Evolutionary conservation across 2,888 invertebrate species (phyloP).

Genomic region (Polyommatus icarus): DNA sequence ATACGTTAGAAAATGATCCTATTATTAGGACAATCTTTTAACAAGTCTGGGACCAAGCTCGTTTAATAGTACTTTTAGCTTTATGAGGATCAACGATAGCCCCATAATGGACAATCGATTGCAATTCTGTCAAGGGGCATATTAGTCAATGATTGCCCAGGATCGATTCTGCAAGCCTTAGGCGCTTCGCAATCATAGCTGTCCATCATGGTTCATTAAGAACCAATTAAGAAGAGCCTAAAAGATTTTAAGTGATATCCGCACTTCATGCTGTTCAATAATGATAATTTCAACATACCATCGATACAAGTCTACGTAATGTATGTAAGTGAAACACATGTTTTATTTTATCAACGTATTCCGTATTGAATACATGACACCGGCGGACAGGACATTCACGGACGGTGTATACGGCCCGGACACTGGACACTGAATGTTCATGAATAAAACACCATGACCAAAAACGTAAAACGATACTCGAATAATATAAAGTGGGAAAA

Average conservation of each 20-base stretch:
- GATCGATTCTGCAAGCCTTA: too few relatives aligned
- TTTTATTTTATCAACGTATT: conserved; percentile 16
- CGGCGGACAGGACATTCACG: conserved; percentile 36
- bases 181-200: too few relatives aligned
- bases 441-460: conserved; percentile 72
- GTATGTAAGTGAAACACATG: conserved; percentile 12
- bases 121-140: too few relatives aligned
- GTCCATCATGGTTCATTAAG: too few relatives aligned
- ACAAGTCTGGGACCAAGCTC: too few relatives aligned
- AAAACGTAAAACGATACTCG: conserved; percentile 49
- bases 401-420: not conserved
- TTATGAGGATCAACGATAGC: too few relatives aligned
- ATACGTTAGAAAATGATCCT: not conserved
- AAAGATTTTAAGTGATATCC: not conserved
- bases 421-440: conserved; percentile 44
- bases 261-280: not conserved
- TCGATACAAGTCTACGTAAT: not conserved
- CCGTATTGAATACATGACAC: not conserved
- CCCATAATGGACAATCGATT: too few relatives aligned
- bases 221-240: too few relatives aligned
- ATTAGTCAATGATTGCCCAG: too few relatives aligned
- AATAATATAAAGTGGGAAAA: not conserved
- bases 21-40: too few relatives aligned
- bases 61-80: too few relatives aligned
- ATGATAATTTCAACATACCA: not conserved